These are phyloP conservation scores for Corticium candelabrum DNA, from an alignment of 37 sponge, comb jelly and placozoan genomes.

Conservation along the genomic window DNA sequence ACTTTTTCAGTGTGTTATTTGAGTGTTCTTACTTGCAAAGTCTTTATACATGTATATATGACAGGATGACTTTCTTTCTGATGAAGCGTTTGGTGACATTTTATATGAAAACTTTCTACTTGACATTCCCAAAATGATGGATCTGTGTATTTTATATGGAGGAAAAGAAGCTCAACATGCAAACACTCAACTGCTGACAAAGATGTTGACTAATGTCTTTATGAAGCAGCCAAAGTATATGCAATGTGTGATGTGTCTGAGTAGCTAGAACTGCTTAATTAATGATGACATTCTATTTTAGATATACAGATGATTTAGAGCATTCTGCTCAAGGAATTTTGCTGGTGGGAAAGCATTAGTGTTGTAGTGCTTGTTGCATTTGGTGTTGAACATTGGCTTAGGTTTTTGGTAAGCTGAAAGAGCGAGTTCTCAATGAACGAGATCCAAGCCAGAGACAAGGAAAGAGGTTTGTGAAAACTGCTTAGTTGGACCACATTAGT, in stretches of 20 bases:
- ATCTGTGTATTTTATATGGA: constrained; percentile 67
- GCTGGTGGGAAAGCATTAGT: too few species aligned
- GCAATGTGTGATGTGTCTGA: constrained; percentile 27
- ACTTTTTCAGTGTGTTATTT: too few species aligned
- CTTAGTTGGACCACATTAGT: too few species aligned
- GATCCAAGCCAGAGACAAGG: not conserved
- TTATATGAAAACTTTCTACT: constrained; percentile 65
- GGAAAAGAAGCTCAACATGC: not conserved
- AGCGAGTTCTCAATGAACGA: too few species aligned
- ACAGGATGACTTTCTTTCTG: constrained; percentile 35
- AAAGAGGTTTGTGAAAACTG: too few species aligned
- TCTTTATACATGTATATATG: not conserved
- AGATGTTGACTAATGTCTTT: constrained; percentile 58
- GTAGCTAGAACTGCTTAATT: too few species aligned
- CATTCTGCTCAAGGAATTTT: too few species aligned
- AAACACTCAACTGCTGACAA: constrained; percentile 44
- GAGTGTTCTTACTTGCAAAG: too few species aligned
- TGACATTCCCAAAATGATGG: constrained; percentile 65
- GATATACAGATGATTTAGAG: too few species aligned
- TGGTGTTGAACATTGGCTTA: too few species aligned
- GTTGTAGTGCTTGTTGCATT: not conserved
- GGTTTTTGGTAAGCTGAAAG: not conserved
- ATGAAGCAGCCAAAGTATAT: constrained; percentile 47
- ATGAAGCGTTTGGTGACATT: constrained; percentile 37
- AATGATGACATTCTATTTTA: too few species aligned